phyloP scores from a whole-genome alignment of 2,113 vertebrate genomes.

The Deroptyus accipitrinus region DNA sequence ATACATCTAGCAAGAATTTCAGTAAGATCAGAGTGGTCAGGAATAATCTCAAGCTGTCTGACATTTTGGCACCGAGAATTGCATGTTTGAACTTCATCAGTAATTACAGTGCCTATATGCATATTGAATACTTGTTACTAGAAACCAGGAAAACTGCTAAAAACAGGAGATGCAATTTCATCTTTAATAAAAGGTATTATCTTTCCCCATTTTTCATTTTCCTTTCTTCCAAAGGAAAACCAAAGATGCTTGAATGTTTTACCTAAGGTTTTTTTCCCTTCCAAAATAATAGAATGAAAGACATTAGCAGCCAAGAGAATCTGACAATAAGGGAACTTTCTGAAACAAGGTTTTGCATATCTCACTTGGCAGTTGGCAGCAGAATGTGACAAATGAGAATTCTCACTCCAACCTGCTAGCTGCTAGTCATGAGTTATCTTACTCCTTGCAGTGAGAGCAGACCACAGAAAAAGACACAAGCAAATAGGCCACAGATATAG shows the following conservation, averaged over 20 bases:
- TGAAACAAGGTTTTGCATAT: slow-evolving; percentile 51
- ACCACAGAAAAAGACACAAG: neutral
- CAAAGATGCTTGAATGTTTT: slow-evolving; percentile 1
- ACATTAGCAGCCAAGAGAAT: slow-evolving; percentile 15
- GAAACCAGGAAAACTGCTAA: neutral
- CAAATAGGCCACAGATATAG: neutral
- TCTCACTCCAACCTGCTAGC: slow-evolving; percentile 46
- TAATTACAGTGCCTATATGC: neutral
- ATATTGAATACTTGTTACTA: neutral
- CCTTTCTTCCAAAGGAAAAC: neutral
- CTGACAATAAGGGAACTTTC: slow-evolving; percentile 42
- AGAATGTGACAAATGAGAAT: slow-evolving; percentile 57
- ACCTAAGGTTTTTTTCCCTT: neutral
- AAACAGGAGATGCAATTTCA: accelerated
- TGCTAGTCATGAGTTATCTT: slow-evolving; percentile 65
- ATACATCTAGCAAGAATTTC: accelerated
- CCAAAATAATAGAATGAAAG: slow-evolving; percentile 7
- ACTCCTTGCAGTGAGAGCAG: slow-evolving; percentile 15
- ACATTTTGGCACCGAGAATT: neutral
- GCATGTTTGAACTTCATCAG: neutral
- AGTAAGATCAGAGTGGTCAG: neutral
- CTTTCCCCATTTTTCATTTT: neutral
- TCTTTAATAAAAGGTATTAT: neutral
- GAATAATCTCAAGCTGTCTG: neutral
- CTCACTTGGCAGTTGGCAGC: slow-evolving; percentile 54